Percentiles rank a stretch among this genome's conserved stretches.
Evolutionary conservation across 2,888 invertebrate genomes (phyloP).

Genomic region (Colostygia pectinataria): DNA sequence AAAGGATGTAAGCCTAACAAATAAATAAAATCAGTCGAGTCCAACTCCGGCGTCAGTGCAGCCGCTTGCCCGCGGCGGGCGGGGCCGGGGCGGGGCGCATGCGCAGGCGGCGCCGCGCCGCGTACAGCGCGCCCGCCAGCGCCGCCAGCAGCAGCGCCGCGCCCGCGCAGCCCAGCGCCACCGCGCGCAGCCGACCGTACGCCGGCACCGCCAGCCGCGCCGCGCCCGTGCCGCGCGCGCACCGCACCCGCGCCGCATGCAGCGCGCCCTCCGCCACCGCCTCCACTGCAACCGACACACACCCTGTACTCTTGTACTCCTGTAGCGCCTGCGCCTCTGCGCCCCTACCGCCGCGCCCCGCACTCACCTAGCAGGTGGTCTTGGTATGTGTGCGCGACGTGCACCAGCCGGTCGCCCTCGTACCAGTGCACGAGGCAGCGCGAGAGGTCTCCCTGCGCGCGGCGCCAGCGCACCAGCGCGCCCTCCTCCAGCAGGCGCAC

Average conservation of each 20-base stretch:
- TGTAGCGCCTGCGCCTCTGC: slow-evolving; percentile 78
- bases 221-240: slow-evolving; percentile 87
- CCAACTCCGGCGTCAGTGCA: slow-evolving; percentile 29
- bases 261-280: slow-evolving; percentile 87
- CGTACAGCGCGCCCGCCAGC: slow-evolving; percentile 83
- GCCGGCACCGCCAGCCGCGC: slow-evolving; percentile 86
- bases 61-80: slow-evolving; percentile 20
- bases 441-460: slow-evolving; percentile 81
- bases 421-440: slow-evolving; percentile 88
- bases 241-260: slow-evolving; percentile 91
- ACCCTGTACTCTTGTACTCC: slow-evolving; percentile 85
- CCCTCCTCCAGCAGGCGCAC: slow-evolving; percentile 88
- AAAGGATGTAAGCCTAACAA: neutral
- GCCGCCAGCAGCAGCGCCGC: slow-evolving; percentile 86
- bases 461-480: slow-evolving; percentile 90
- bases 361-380: slow-evolving; percentile 86
- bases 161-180: slow-evolving; percentile 88
- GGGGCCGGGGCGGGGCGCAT: slow-evolving; percentile 9
- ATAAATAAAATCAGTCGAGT: slow-evolving; percentile 12
- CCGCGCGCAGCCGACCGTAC: slow-evolving; percentile 86
- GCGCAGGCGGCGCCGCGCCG: slow-evolving; percentile 55
- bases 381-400: slow-evolving; percentile 86
- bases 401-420: slow-evolving; percentile 84
- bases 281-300: slow-evolving; percentile 83
- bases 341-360: slow-evolving; percentile 87